Conservation (phyloP, 2,888 invertebrate genomes). For the Dicranocentrus wangi region DNA sequence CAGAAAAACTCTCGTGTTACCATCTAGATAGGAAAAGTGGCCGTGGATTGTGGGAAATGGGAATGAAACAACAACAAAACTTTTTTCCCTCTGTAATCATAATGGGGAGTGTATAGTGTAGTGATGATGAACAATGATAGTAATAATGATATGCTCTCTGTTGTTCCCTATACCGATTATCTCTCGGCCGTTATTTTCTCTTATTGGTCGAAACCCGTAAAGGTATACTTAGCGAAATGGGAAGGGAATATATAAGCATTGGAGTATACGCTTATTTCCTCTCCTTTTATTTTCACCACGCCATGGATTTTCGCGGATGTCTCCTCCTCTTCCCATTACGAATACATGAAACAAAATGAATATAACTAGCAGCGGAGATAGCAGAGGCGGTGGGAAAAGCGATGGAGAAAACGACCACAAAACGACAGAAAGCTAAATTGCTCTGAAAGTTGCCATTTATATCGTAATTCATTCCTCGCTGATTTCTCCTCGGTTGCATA, state of each 20-base stretch:
- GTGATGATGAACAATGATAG: neutral
- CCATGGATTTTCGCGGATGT: slow-evolving; percentile 12
- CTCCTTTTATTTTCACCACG: slow-evolving; percentile 1
- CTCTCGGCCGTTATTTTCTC: neutral
- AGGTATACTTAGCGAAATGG: too few species aligned
- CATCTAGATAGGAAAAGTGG: too few species aligned
- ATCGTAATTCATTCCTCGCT: slow-evolving; percentile 48
- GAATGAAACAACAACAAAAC: too few species aligned
- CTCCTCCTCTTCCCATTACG: slow-evolving; percentile 18
- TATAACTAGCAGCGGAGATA: too few species aligned
- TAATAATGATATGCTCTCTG: slow-evolving; percentile 2
- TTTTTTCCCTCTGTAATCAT: neutral
- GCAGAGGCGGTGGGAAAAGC: too few species aligned
- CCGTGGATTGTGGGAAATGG: too few species aligned
- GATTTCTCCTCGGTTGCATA: neutral
- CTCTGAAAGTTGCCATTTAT: slow-evolving; percentile 38
- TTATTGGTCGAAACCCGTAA: too few species aligned
- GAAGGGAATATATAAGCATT: too few species aligned
- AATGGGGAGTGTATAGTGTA: neutral
- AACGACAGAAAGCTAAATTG: slow-evolving; percentile 41
- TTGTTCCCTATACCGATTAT: neutral
- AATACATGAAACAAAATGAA: too few species aligned
- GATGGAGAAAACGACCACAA: slow-evolving; percentile 27
- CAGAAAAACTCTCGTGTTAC: too few species aligned
- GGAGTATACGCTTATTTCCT: too few species aligned